A percentile compares a stretch with the other conserved stretches of the same genome.
phyloP scores from a whole-genome alignment of 2,113 vertebrate genomes.

The Pachycephala philippinensis region DNA sequence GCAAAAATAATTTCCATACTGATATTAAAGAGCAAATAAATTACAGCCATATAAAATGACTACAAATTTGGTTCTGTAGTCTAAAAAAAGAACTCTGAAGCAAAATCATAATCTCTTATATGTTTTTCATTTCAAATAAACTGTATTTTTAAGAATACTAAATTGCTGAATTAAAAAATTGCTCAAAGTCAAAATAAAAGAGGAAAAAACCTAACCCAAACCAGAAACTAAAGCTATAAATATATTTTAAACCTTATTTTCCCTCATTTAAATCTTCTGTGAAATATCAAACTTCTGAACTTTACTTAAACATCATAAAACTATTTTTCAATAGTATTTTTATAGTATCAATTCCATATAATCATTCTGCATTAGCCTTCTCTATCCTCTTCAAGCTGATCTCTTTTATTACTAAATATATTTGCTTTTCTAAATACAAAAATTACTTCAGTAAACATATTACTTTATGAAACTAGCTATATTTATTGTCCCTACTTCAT shows the following conservation, averaged over 20 bases:
- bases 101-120: neutral
- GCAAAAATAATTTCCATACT: neutral
- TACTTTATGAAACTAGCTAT: neutral
- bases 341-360: neutral
- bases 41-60: neutral
- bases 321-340: neutral
- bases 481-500: neutral
- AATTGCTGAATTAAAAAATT: neutral
- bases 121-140: neutral
- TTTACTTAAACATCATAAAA: neutral
- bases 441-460: neutral
- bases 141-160: neutral
- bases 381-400: neutral
- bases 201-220: neutral
- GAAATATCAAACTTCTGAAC: neutral
- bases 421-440: neutral
- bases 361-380: neutral
- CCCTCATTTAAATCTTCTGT: neutral
- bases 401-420: neutral
- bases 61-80: neutral
- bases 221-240: neutral
- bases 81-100: neutral
- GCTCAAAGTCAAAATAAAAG: neutral
- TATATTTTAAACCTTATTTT: neutral
- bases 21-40: neutral